Evolutionary conservation across 2,888 invertebrate species (phyloP).

Genomic region (Leptinotarsa peninsularis): DNA sequence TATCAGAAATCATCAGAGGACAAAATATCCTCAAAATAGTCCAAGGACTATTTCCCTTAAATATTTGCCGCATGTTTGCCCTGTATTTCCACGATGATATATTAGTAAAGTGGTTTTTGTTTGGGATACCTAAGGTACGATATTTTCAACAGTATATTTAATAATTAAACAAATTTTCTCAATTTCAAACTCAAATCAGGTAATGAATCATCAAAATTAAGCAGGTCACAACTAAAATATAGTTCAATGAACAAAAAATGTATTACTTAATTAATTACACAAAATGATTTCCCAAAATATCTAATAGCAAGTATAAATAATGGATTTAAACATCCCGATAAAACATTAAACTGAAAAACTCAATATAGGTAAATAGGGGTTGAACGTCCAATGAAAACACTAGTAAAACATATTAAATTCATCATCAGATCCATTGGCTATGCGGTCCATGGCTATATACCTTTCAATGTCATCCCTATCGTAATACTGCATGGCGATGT

Average conservation of each 20-base stretch:
- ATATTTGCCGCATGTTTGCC: too few relatives aligned
- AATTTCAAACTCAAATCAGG: background rate
- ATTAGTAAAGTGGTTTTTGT: too few relatives aligned
- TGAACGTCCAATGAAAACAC: slow-evolving; percentile 8
- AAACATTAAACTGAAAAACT: slow-evolving; percentile 16
- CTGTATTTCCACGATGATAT: too few relatives aligned
- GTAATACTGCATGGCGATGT: slow-evolving; percentile 50
- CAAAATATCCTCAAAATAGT: too few relatives aligned
- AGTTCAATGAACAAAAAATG: background rate
- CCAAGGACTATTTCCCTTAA: too few relatives aligned
- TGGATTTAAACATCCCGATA: background rate
- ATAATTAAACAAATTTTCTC: too few relatives aligned
- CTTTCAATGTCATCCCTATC: slow-evolving; percentile 47
- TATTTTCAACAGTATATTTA: too few relatives aligned
- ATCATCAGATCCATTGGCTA: slow-evolving; percentile 31
- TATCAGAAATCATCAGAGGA: too few relatives aligned
- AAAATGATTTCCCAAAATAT: background rate
- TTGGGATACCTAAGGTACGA: too few relatives aligned
- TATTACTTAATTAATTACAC: slow-evolving; percentile 14
- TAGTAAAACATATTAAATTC: slow-evolving; percentile 16
- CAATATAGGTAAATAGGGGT: slow-evolving; percentile 2
- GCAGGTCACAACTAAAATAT: background rate
- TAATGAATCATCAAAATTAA: background rate
- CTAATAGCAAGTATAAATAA: slow-evolving; percentile 12
- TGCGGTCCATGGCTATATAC: slow-evolving; percentile 45